phyloP scores from a whole-genome alignment of 2,113 vertebrate species.

The Trogon surrucura region DNA sequence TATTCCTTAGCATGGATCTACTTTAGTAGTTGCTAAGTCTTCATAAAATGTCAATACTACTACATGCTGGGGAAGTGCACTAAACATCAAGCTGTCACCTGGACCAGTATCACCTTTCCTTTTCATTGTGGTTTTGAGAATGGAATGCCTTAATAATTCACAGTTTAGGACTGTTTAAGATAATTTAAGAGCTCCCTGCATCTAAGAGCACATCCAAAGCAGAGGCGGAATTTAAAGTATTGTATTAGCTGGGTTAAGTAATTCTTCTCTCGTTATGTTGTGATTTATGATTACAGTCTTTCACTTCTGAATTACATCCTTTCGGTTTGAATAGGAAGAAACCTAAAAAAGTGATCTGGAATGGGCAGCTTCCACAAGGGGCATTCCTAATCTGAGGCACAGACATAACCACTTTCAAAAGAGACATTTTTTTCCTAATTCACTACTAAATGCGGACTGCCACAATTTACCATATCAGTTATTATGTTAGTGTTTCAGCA shows the following conservation, averaged over 20 bases:
- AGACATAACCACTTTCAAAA: not conserved
- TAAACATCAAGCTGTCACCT: not conserved
- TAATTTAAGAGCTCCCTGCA: not conserved
- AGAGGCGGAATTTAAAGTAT: not conserved
- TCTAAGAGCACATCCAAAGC: not conserved
- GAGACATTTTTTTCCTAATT: not conserved
- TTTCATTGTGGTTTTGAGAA: not conserved
- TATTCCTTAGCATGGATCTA: not conserved
- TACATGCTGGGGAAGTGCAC: not conserved
- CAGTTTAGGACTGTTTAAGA: not conserved
- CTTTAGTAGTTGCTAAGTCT: not conserved
- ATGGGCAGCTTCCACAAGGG: not conserved
- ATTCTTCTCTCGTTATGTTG: not conserved
- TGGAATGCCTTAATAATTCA: not conserved
- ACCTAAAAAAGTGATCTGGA: not conserved
- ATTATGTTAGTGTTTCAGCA: not conserved
- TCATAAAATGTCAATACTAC: not conserved
- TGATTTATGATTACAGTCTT: not conserved
- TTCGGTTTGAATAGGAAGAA: not conserved
- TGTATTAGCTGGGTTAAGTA: not conserved
- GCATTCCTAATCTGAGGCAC: not conserved
- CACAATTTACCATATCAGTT: not conserved
- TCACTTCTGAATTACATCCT: not conserved
- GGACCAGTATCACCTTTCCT: not conserved
- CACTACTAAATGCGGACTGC: not conserved